Evolutionary conservation across 2,797 vertebrate genomes (phyloP), one percentile per base, ranked within the genome.

Genomic region (Acrossocheilus wenchowensis): DNA sequence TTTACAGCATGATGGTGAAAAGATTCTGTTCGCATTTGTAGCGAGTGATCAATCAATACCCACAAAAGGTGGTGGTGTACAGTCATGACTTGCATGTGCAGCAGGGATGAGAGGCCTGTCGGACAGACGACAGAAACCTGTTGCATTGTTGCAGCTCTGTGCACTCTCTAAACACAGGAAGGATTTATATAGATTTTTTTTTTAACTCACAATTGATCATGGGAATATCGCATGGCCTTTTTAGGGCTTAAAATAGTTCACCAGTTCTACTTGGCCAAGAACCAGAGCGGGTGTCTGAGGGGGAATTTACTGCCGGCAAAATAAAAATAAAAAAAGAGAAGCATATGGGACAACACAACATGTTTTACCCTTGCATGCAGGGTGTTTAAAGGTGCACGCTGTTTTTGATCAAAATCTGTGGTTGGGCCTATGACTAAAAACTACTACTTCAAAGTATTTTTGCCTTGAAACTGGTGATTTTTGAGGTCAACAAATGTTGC

Each of bases 191-290:
- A 73, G 75, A 41, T 82, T 94, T 93, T 94, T 90, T 91, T 89
- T 90, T 69, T 52, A 50, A 88, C 88, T 19, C 91, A 89, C 90
- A 89, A 92, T 93, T 93, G 90, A 93, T 94, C 93, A 90, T 75
- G 78, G 85, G 84, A 90, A 93, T 91, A 95, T 94, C 89, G 62
- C 84, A 91, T 87, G 87, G 86, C 91, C 92, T 93, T 96, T 95
- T 94, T 94, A 92, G 95, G 93, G 83, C 93, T 93, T 93, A 93
- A 90, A 93, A 92, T 91, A 84, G 85, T 92, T 91, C 90, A 83
- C 83, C 84, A 87, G 91, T 94, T 92, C 87, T 72, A 88, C 86
- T 92, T 93, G 90, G 90, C 90, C 90, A 26, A 89, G 78, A 77
- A 30, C 84, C 86, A 77, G 89, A 89, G 86, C 87, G 84, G 87